Base-by-base conservation (phyloP, 92 coral and sea anemone species). In the Actinostola sp. region DNA sequence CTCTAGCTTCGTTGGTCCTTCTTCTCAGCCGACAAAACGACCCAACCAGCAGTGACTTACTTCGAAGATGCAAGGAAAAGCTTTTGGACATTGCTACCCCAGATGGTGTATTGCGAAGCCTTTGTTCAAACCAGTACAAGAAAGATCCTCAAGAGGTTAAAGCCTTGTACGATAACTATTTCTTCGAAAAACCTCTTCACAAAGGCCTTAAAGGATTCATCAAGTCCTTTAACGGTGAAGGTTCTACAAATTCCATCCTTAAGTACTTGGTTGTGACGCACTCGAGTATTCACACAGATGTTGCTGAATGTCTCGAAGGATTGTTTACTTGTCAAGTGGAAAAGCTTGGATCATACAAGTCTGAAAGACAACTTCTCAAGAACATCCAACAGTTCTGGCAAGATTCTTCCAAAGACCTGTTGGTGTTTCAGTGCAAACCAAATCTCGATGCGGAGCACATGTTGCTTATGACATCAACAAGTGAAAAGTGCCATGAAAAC, bases 1-100 rank as follows among this genome's bases (percentile, higher is more conserved):
- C 89, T 1, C 79, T 83, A 6, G 84, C 89, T 10, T 77, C 89
- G 1, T 32, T 77, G 49, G 80, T 77, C 23, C 65, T 76, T 29
- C 64, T 69, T 20, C 75, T 62, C 43, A 64, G 66, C 54, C 74
- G 46, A 38, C 38, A 30, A 25, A 31, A 28, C 54, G 62, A 35
- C 26, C 15, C 32, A 24, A 50, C 29, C n/a, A n/a, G n/a, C 33
- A 16, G 36, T 11, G 32, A 42, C 1, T 31, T 79, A n/a, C 25
- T 79, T 32, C 68, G 61, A 57, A 72, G 42, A n/a, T 83, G 75
- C 73, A 83, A 61, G 36, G 71, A 61, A 32, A 67, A 83, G 51
- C 59, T 75, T n/a, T 49, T 75, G 46, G 52, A 32, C 14, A 76
- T 48, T 61, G 75, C 83, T 17, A 76, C 83, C 50, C 68, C 82